Evolutionary conservation across 2,888 invertebrate species (phyloP).

Genomic region (Chydorus sphaericus): DNA sequence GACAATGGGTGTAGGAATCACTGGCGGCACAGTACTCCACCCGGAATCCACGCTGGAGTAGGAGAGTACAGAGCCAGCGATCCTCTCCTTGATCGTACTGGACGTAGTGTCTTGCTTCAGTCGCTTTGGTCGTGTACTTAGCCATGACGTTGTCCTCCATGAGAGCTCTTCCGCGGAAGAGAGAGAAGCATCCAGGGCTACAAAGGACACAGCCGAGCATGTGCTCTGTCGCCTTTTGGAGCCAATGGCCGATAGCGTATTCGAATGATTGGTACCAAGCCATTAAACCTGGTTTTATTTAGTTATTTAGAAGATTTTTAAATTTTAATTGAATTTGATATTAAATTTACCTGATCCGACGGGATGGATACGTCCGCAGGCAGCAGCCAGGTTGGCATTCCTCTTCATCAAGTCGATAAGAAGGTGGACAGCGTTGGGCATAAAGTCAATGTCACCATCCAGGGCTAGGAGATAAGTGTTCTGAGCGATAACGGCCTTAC

Average conservation of each 20-base stretch:
- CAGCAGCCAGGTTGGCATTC: conserved; percentile 58
- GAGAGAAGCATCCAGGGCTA: conserved; percentile 80
- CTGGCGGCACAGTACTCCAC: conserved; percentile 33
- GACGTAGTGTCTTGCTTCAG: conserved; percentile 68
- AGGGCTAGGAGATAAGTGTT: conserved; percentile 71
- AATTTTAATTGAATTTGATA: background rate
- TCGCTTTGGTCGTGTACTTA: conserved; percentile 63
- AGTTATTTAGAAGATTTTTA: background rate
- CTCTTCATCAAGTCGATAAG: conserved; percentile 76
- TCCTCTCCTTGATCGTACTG: conserved; percentile 74
- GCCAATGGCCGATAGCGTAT: conserved; percentile 84
- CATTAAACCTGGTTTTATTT: conserved; percentile 45
- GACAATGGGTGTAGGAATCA: conserved; percentile 33
- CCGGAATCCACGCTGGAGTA: conserved; percentile 36
- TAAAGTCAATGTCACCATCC: conserved; percentile 81
- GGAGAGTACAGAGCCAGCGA: conserved; percentile 39
- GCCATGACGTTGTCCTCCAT: conserved; percentile 85
- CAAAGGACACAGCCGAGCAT: conserved; percentile 79
- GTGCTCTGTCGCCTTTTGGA: conserved; percentile 83
- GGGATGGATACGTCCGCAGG: conserved; percentile 81
- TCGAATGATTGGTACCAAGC: conserved; percentile 80
- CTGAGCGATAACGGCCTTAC: conserved; percentile 52
- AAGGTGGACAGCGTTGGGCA: conserved; percentile 58
- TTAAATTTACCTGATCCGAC: conserved; percentile 43
- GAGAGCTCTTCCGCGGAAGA: conserved; percentile 72